Evolutionary conservation across 2,888 invertebrate genomes (phyloP).

Genomic region (Yponomeuta cagnagella): DNA sequence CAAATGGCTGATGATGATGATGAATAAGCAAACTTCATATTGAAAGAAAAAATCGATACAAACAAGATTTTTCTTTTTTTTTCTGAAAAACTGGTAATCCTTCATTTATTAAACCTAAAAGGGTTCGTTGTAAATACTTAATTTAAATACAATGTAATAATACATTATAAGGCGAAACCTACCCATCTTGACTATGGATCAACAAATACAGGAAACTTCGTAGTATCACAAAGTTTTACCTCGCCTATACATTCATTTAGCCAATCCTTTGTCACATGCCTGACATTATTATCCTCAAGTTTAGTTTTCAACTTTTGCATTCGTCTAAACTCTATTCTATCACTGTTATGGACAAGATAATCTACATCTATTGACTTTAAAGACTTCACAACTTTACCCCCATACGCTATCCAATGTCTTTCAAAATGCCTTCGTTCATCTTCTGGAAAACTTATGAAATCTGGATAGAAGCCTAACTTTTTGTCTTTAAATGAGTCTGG

Average conservation of each 20-base stretch:
- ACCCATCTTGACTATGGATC: constrained; percentile 26
- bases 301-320: constrained; percentile 47
- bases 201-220: constrained; percentile 45
- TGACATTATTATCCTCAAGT: constrained; percentile 32
- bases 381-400: constrained; percentile 65
- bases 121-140: no score
- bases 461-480: constrained; percentile 62
- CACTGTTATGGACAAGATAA: constrained; percentile 50
- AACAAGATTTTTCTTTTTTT: no score
- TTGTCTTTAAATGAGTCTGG: constrained; percentile 52
- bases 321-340: constrained; percentile 37
- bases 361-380: constrained; percentile 49
- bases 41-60: no score
- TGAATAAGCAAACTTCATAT: no score
- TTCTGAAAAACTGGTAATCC: no score
- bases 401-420: constrained; percentile 80
- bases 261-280: constrained; percentile 60
- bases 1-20: no score
- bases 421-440: constrained; percentile 52
- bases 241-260: constrained; percentile 55
- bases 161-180: no score
- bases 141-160: not conserved
- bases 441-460: constrained; percentile 58
- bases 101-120: no score
- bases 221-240: constrained; percentile 44